Base-by-base conservation (phyloP, 2,888 invertebrate species). In the Melanargia galathea region DNA sequence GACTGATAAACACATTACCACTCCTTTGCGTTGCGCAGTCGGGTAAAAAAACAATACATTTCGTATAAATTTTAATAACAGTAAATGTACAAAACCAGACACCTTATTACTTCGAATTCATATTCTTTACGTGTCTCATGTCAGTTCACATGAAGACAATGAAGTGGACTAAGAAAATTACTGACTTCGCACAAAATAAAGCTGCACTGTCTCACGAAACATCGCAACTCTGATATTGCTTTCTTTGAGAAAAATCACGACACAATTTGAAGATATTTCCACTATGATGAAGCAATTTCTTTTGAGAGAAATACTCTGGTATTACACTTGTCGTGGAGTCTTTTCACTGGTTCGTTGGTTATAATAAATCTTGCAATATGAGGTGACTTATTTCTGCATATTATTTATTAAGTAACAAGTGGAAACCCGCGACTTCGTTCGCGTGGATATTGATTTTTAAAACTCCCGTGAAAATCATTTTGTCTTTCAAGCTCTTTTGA, bases 191-290 rank as follows among this genome's bases (percentile, higher is more conserved):
- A 26, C 56, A 13, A 56, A 56, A 40, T 24, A 18, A 56, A 56
- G 30, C 43, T 56, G 26, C 40, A 11, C 20, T 45, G 45, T 57
- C 30, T 22, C 38, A 11, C 1, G n/a, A 40, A 45, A 20, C 0
- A 20, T 20, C 45, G 20, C 45, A 1, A 4, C 45, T 20, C 35
- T 20, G 55, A 60, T 60, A 60, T 60, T 60, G 63, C 55, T 49
- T 22, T 30, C 55, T 38, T 46, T 38, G 22, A 55, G 59, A 55
- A 55, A 60, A 58, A 60, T 60, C 55, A 33, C 46, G 54, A 60
- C 43, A 63, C 20, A 33, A 46, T 57, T 30, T 26, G 26, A 45
- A 43, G 56, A 45, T 57, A 57, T 57, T 45, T 57, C 45, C 43
- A 26, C 45, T 20, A 45, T 45, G 30, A 57, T 57, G 13, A 13